phyloP scores from a whole-genome alignment of 2,797 vertebrate genomes.

The Tiaroga cobitis region DNA sequence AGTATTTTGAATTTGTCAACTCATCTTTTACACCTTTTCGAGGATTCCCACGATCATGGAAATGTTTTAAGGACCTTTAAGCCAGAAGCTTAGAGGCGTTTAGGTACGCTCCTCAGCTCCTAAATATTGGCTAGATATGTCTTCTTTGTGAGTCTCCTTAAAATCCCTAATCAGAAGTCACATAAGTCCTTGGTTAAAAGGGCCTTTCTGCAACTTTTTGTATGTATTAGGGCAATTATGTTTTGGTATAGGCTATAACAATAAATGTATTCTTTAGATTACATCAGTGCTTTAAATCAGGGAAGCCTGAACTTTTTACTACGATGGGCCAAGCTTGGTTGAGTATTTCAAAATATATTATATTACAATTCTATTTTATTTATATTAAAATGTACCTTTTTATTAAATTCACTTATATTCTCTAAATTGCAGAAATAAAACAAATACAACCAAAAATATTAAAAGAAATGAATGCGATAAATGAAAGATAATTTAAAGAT shows the following conservation, averaged over 20 bases:
- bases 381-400: background rate
- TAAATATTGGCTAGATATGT: background rate
- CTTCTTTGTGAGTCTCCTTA: background rate
- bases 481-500: too few relatives aligned
- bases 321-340: background rate
- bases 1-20: background rate
- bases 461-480: too few relatives aligned
- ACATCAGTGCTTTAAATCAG: background rate
- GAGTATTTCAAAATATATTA: background rate
- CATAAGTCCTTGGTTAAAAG: background rate
- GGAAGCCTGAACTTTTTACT: background rate
- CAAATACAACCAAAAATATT: too few relatives aligned
- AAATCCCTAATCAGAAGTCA: background rate
- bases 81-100: background rate
- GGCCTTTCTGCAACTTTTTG: background rate
- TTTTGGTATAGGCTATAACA: background rate
- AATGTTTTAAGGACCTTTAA: background rate
- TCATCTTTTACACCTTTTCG: background rate
- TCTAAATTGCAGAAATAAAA: background rate
- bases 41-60: background rate
- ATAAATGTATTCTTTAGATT: background rate
- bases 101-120: background rate
- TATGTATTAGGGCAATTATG: background rate
- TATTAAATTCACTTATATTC: background rate
- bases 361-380: background rate